A percentile compares a stretch with the other conserved stretches of the same genome.
phyloP scores from a whole-genome alignment of 1,140 invertebrate species.

The Sarcophaga peregrina region DNA sequence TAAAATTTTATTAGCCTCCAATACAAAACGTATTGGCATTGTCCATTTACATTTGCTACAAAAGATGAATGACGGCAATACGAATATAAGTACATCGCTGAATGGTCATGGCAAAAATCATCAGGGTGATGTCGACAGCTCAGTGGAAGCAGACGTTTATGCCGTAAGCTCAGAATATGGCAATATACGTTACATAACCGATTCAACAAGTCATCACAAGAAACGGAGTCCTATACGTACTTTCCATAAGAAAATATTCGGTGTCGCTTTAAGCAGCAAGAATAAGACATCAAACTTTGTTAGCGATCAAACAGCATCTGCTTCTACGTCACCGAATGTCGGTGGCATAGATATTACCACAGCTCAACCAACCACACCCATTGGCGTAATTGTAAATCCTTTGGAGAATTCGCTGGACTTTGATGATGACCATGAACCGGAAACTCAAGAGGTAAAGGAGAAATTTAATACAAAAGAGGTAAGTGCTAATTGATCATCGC shows the following conservation, averaged over 20 bases:
- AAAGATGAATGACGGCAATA: slow-evolving; percentile 69
- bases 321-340: slow-evolving; percentile 42
- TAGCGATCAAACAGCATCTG: slow-evolving; percentile 54
- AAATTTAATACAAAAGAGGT: slow-evolving; percentile 49
- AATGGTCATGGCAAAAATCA: slow-evolving; percentile 61
- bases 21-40: slow-evolving; percentile 86
- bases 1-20: slow-evolving; percentile 81
- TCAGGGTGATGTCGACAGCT: slow-evolving; percentile 66
- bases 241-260: slow-evolving; percentile 65
- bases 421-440: slow-evolving; percentile 61
- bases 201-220: slow-evolving; percentile 53
- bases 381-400: slow-evolving; percentile 70
- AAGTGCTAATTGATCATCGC: neutral
- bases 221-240: slow-evolving; percentile 64
- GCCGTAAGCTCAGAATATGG: slow-evolving; percentile 89
- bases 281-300: slow-evolving; percentile 64
- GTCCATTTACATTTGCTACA: slow-evolving; percentile 84
- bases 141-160: slow-evolving; percentile 74
- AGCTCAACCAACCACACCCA: slow-evolving; percentile 55
- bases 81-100: slow-evolving; percentile 46
- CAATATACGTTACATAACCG: slow-evolving; percentile 83
- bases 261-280: slow-evolving; percentile 66
- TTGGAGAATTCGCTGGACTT: slow-evolving; percentile 65
- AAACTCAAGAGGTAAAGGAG: slow-evolving; percentile 55
- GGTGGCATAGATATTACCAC: neutral